Evolutionary conservation across 1,140 invertebrate genomes (phyloP), one percentile per base, ranked within the genome.

Genomic region (Thaumatotibia leucotreta): DNA sequence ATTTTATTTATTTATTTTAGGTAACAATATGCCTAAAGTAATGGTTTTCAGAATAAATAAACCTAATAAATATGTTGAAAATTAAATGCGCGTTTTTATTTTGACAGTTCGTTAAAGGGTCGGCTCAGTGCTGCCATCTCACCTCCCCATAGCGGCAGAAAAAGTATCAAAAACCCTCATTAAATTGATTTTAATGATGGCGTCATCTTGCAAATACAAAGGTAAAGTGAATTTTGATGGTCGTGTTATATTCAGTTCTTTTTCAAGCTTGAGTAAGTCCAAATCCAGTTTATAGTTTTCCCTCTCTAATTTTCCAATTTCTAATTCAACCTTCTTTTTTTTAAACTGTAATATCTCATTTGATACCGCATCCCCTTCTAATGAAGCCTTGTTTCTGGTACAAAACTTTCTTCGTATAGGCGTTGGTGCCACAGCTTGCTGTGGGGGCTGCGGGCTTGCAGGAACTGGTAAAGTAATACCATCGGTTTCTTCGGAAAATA

Each of bases 201-300:
- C n/a, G n/a, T n/a, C 27, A 50, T 50, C 23, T 64, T 45, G 20
- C 22, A 63, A 3, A 23, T 24, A 20, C 5, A 32, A 61, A 39
- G 61, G 63, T 50, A 64, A 6, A 5, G 63, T 65, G 11, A 32
- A 54, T 20, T 31, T 33, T 1, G 31, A 52, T 20, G 29, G 45
- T 24, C 27, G 2, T 20, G 6, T 24, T 3, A 54, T 20, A n/a
- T 52, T 54, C 17, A 65, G 54, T 52, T 65, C 45, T 33, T 33
- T 65, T 52, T 65, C 63, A n/a, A 54, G 31, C 22, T 65, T 65
- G 1, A 32, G 33, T 65, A 65, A 11, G 24, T 65, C 63, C 8
- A 65, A 54, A 54, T 65, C 29, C n/a, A 52, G 33, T 32, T 65
- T 52, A 2, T 50, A 52, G n/a, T 65, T 52, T 63, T 49, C 39